Evolutionary conservation across 2,797 vertebrate genomes (phyloP), one percentile per base, ranked within the genome.

Genomic region (Sebastolobus altivelis): DNA sequence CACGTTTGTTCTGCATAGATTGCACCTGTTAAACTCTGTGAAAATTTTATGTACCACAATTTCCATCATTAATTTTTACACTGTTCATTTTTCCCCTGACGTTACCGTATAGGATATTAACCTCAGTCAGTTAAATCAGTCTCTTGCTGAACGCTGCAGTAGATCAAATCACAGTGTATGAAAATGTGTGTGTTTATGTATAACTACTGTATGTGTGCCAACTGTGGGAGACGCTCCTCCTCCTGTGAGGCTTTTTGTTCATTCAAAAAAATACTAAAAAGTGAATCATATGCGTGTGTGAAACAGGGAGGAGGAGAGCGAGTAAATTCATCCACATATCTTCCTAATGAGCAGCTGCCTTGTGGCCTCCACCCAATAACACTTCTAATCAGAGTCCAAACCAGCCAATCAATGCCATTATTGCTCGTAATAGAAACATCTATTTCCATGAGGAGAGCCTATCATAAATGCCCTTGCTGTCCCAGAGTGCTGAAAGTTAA

Each of bases 401-500:
- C 61, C 65, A 88, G 55, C 54, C 74, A 84, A 84, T 88, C 84
- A 77, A 73, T 85, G 59, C 74, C 8, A 29, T 78, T 65, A 86
- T 66, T 67, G 73, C 72, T 70, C 67, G 22, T 52, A 77, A 74
- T 40, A 63, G 68, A 87, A 85, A 77, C 72, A 88, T 88, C 58
- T 58, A 88, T 86, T 70, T 72, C 31, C 37, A 83, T 71, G 62
- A 88, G 27, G 20, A n/a, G 59, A 73, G 40, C 54, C 43, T 8
- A 61, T 83, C 54, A 76, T 59, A 38, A 67, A 65, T 20, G 56
- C 27, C 69, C 76, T 82, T 77, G 37, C 72, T 75, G 75, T 82
- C 67, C 71, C 54, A 46, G 1, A 61, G 16, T 14, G 35, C 65
- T 76, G 61, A 65, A 56, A 56, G 46, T 65, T 79, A 70, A 62